A percentile compares a stretch with the other conserved stretches of the same genome.
These are phyloP conservation scores for Dolichotis patagonum DNA, from an alignment of 2,113 vertebrate genomes.

Conservation along the genomic window DNA sequence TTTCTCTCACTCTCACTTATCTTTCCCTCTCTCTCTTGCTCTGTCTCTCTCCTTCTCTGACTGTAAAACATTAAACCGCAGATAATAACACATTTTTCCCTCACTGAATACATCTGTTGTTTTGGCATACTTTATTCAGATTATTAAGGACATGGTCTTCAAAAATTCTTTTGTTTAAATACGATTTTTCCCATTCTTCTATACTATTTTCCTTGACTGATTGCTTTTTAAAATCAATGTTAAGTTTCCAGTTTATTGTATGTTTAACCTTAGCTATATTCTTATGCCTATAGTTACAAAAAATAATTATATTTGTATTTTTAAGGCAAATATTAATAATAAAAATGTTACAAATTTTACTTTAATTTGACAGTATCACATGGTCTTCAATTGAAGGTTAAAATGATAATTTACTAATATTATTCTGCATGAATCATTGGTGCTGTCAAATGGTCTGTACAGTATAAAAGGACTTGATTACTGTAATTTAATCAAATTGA, in stretches of 20 bases:
- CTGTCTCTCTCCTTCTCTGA: background rate
- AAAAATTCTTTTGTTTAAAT: background rate
- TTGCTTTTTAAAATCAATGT: constrained; percentile 36
- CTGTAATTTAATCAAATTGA: background rate
- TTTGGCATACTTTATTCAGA: constrained; percentile 27
- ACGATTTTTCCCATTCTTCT: constrained; percentile 18
- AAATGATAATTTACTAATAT: constrained; percentile 21
- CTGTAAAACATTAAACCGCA: constrained; percentile 25
- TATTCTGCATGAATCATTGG: constrained; percentile 43
- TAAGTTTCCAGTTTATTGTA: constrained; percentile 51
- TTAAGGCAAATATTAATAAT: constrained; percentile 44
- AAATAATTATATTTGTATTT: constrained; percentile 68
- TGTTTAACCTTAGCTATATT: constrained; percentile 40
- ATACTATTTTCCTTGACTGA: background rate
- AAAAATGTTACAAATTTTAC: background rate
- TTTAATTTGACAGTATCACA: background rate
- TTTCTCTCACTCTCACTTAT: rapidly evolving
- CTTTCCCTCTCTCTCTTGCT: rapidly evolving
- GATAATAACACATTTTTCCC: background rate
- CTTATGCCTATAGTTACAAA: constrained; percentile 65
- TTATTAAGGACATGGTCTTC: background rate
- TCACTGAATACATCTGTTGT: constrained; percentile 17
- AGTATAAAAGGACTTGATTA: background rate
- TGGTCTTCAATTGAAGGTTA: background rate
- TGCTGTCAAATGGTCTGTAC: background rate